A percentile compares a stretch with the other conserved stretches of the same genome.
Conservation (phyloP, 2,888 invertebrate genomes). For the Chrysotoxum bicinctum region DNA sequence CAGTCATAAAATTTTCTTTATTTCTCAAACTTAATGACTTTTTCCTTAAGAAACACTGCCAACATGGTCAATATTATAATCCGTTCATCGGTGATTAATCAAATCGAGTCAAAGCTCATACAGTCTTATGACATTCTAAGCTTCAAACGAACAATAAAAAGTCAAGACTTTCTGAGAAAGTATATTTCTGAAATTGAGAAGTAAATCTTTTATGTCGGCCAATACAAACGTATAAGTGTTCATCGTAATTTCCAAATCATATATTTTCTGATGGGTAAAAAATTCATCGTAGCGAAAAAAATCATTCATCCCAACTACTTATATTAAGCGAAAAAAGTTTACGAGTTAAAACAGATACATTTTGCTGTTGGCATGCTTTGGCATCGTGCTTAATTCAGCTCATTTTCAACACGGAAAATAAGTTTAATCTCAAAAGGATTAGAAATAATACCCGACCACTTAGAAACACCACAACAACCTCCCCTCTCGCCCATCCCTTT, state of each 20-base stretch:
- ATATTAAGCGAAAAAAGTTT: not conserved
- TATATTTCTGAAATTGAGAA: not conserved
- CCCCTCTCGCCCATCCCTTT: not conserved
- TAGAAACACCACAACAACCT: not conserved
- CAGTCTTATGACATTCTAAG: not conserved
- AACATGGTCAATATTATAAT: not conserved
- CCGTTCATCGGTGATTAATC: not conserved
- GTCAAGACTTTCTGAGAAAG: slow-evolving; percentile 7
- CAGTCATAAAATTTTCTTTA: too few relatives aligned
- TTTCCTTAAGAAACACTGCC: not conserved
- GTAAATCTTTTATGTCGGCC: not conserved
- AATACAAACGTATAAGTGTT: not conserved
- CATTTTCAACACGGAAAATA: not conserved
- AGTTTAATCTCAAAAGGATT: not conserved
- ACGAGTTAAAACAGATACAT: not conserved
- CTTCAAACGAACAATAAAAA: slow-evolving; percentile 29
- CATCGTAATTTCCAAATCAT: not conserved
- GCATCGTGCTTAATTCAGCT: not conserved
- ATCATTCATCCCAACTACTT: not conserved
- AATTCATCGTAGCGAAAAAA: not conserved
- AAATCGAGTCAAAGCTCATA: not conserved
- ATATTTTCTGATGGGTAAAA: not conserved
- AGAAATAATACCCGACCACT: not conserved
- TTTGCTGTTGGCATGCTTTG: not conserved
- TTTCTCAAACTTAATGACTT: not conserved